phyloP scores from a whole-genome alignment of 2,888 invertebrate genomes.

The Xestia rhomboidea region DNA sequence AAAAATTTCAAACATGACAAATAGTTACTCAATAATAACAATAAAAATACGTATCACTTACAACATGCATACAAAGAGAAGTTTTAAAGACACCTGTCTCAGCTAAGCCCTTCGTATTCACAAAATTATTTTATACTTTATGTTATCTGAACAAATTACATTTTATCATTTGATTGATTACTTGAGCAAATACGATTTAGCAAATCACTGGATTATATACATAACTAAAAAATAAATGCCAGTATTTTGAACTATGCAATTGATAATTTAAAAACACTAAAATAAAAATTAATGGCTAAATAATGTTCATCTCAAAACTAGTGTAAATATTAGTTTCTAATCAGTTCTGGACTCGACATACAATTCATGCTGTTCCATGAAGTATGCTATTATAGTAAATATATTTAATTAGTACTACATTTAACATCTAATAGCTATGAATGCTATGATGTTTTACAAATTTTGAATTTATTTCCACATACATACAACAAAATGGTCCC shows the following conservation, averaged over 20 bases:
- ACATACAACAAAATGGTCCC: not conserved
- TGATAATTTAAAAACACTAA: not conserved
- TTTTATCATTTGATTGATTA: not conserved
- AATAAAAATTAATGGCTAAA: not conserved
- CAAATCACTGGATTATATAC: not conserved
- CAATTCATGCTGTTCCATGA: constrained; percentile 8
- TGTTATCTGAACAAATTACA: not conserved
- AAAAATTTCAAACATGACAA: constrained; percentile 2
- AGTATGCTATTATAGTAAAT: not conserved
- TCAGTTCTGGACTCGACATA: constrained; percentile 25
- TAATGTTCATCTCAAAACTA: constrained; percentile 1
- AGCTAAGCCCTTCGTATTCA: not conserved
- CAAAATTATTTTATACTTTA: not conserved
- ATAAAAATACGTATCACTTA: not conserved
- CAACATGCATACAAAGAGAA: constrained; percentile 10
- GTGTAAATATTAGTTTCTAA: constrained; percentile 24
- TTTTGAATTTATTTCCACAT: not conserved
- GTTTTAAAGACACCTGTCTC: not conserved
- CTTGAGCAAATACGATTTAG: constrained; percentile 27
- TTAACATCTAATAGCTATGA: not conserved
- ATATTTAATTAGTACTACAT: constrained; percentile 1
- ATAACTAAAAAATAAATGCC: not conserved
- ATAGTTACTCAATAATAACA: not conserved
- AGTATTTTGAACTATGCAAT: not conserved
- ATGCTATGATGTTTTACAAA: not conserved